Evolutionary conservation across 2,113 vertebrate species (phyloP).

Genomic region (Verasper variegatus): DNA sequence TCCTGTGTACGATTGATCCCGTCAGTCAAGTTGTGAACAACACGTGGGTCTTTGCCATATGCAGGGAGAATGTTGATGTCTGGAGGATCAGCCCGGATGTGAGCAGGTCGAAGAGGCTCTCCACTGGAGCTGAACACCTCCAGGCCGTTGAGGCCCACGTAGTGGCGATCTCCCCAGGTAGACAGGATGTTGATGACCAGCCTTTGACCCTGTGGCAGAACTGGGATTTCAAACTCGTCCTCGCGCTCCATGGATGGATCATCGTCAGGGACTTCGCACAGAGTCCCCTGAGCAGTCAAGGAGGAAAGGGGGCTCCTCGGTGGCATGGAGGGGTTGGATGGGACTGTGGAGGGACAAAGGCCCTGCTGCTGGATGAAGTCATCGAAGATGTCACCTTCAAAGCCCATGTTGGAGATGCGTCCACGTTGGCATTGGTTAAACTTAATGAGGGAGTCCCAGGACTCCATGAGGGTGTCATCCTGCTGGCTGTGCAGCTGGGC

Average conservation of each 20-base stretch:
- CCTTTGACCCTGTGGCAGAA: slow-evolving; percentile 89
- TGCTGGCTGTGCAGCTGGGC: slow-evolving; percentile 80
- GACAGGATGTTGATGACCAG: slow-evolving; percentile 89
- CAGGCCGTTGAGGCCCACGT: slow-evolving; percentile 94
- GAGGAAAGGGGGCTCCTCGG: slow-evolving; percentile 46
- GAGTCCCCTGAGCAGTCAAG: slow-evolving; percentile 52
- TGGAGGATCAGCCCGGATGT: slow-evolving; percentile 88
- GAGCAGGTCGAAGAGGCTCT: slow-evolving; percentile 84
- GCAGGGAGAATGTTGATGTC: slow-evolving; percentile 94
- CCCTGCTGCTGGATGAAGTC: slow-evolving; percentile 91
- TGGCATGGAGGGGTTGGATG: slow-evolving; percentile 31
- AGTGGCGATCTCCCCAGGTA: slow-evolving; percentile 98
- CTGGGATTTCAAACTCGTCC: slow-evolving; percentile 91
- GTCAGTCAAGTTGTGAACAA: slow-evolving; percentile 89
- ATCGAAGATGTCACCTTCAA: slow-evolving; percentile 92
- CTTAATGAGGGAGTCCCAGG: slow-evolving; percentile 91
- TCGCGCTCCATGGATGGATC: slow-evolving; percentile 69
- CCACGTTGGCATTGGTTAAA: slow-evolving; percentile 93
- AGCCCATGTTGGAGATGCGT: slow-evolving; percentile 89
- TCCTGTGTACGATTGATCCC: slow-evolving; percentile 95
- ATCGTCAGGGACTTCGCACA: slow-evolving; percentile 68
- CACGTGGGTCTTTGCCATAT: slow-evolving; percentile 90
- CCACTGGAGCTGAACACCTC: slow-evolving; percentile 93
- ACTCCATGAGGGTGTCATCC: slow-evolving; percentile 89
- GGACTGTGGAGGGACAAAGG: slow-evolving; percentile 55